Base-by-base conservation (phyloP, 1,140 invertebrate genomes). In the Chelonus insularis region DNA sequence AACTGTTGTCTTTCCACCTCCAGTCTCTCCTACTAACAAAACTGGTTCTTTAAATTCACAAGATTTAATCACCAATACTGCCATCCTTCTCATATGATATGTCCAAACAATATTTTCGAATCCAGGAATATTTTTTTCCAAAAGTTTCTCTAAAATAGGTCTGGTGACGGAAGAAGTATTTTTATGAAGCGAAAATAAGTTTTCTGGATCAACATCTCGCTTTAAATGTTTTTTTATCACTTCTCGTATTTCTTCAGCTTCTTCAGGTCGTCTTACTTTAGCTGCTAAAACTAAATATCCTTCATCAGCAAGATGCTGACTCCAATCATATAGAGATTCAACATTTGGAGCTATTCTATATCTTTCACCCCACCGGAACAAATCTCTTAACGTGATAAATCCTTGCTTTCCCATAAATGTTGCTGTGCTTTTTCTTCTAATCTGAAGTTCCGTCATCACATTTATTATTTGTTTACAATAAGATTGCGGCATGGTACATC, bases 1-100 rank as follows among this genome's bases (percentile, higher is more conserved):
- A 14, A 98, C 86, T 0, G 96, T 98, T 0, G 98, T 99, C 84
- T 99, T 99, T 0, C 98, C 98, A 78, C 96, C 96, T 0, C 97
- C 98, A 20, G 98, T 99, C 77, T 98, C 95, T 45, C 98, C 98
- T 6, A 99, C 95, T 16, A 99, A 79, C 7, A 99, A 78, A 1
- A 99, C 90, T 0, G 98, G 97, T 76, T 99, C 98, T 67, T 92
- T 86, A 68, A 96, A 99, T 65, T 90, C 86, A 63, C 96, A 87
- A 0, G 95, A 91, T 81, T 98, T 93, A 25, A 89, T 89, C 14
- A 96, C 89, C 5, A 99, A 81, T n/a, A 98, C 92, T 4, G 92
- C 94, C 76, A 99, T 86, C 75, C 94, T 84, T 61, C 93, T 85
- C 89, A 98, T 93, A 67, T 91, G 91, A 61, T 87, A 89, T 0